Conservation (phyloP, 2,113 vertebrate species). For the Platichthys stellatus region DNA sequence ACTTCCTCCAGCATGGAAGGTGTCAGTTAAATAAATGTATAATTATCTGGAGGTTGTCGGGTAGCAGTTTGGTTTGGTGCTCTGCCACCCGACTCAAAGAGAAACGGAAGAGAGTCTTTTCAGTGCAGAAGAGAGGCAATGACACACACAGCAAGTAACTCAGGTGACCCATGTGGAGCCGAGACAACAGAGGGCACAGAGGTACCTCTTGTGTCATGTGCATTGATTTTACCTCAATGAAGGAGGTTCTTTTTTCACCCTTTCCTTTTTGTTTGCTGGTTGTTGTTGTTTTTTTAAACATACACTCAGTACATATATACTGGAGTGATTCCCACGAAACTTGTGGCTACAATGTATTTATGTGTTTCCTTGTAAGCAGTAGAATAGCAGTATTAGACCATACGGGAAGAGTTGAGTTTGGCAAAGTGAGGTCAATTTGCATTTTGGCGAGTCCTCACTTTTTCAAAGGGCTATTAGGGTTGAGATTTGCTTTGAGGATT, state of each 20-base stretch:
- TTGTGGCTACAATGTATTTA: too few species aligned
- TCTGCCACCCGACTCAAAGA: slow-evolving; percentile 1
- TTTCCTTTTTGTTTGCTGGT: background rate
- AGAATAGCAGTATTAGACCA: too few species aligned
- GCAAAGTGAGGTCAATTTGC: too few species aligned
- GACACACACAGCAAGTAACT: slow-evolving; percentile 3
- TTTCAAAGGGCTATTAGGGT: too few species aligned
- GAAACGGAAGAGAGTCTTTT: slow-evolving; percentile 9
- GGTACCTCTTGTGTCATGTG: background rate
- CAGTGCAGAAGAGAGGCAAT: background rate
- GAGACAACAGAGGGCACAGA: slow-evolving; percentile 16
- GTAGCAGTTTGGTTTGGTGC: slow-evolving; percentile 12
- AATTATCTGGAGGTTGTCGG: slow-evolving; percentile 53
- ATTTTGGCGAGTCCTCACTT: too few species aligned
- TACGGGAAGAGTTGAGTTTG: too few species aligned
- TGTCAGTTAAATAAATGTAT: slow-evolving; percentile 61
- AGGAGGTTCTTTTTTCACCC: background rate
- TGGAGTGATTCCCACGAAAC: too few species aligned
- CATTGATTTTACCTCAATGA: too few species aligned
- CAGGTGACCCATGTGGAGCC: slow-evolving; percentile 20
- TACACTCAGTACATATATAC: too few species aligned
- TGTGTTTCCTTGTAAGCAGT: too few species aligned
- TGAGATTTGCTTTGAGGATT: too few species aligned
- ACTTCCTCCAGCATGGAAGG: slow-evolving; percentile 37
- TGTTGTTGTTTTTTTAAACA: background rate